Evolutionary conservation across 2,888 invertebrate species (phyloP), one percentile per base, ranked within the genome.

Genomic region (Tridacna gigas): DNA sequence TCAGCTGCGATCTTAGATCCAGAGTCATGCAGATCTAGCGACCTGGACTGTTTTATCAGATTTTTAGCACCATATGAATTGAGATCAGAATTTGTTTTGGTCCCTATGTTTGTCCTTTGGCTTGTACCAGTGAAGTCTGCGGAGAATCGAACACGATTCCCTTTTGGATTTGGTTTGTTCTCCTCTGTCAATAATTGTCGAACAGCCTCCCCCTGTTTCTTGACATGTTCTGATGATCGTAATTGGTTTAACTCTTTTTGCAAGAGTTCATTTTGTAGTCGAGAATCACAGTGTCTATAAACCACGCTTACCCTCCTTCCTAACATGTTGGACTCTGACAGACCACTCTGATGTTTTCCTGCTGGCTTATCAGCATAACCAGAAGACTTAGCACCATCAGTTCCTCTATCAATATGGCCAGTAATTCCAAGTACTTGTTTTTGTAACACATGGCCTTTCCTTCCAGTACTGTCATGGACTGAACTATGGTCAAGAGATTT

Each of bases 141-240:
- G 26, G 67, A 51, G n/a, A 77, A 77, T 26, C 75, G 12, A 26
- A 75, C 65, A 48, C 65, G 77, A n/a, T 56, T 63, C 47, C 56
- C 77, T 48, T 48, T 65, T n/a, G 20, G n/a, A 9, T 60, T 47
- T 61, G 60, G n/a, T 61, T 20, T 25, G n/a, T 56, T 74, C 20
- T 63, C 74, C n/a, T 20, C 74, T 3, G 7, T 61, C 7, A 63
- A 37, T 26, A 63, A 66, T 67, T 81, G 84, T 82, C 48, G 80
- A 13, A 87, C 79, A 45, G 82, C 78, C 76, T 83, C 83, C 12
- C 83, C 84, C 63, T 79, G 84, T 71, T 73, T 83, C n/a, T 80
- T 61, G 9, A 87, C 87, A 83, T 84, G 80, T 74, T 83, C 79
- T 15, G 79, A 81, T 25, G 77, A 83, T 73, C 87, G 60, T n/a